Percentiles rank a stretch among this genome's conserved stretches.
phyloP scores from a whole-genome alignment of 2,888 invertebrate species.

The Tetheella fluctuosa region DNA sequence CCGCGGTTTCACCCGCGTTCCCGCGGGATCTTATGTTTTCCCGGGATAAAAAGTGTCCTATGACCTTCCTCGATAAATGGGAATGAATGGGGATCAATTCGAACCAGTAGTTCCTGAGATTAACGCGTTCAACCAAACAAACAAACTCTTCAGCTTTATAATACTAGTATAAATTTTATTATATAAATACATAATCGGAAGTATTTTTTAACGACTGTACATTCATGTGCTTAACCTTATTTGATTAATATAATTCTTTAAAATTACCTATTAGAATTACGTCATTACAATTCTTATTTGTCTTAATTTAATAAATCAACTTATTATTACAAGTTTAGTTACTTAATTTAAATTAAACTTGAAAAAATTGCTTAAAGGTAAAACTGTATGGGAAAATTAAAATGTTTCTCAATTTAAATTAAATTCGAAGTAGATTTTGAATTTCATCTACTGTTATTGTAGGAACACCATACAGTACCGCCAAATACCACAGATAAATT shows the following conservation, averaged over 20 bases:
- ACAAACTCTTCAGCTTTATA: no score
- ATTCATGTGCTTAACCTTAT: conserved; percentile 15
- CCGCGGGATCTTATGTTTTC: no score
- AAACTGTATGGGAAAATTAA: neutral
- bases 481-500: neutral
- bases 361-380: neutral
- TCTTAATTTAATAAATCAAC: conserved; percentile 17
- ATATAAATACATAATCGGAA: no score
- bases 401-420: no score
- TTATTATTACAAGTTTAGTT: conserved; percentile 10
- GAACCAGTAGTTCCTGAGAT: no score
- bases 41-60: no score
- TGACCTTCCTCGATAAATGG: no score
- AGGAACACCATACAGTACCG: neutral
- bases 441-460: conserved; percentile 3
- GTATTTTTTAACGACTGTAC: conserved; percentile 17
- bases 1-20: no score
- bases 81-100: no score
- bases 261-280: conserved; percentile 28
- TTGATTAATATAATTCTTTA: conserved; percentile 17
- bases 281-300: conserved; percentile 28
- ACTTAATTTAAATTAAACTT: conserved; percentile 17
- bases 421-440: neutral
- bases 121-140: no score
- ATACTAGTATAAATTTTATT: no score